Conservation (phyloP, 2,797 vertebrate species). For the Spatula versicolor region DNA sequence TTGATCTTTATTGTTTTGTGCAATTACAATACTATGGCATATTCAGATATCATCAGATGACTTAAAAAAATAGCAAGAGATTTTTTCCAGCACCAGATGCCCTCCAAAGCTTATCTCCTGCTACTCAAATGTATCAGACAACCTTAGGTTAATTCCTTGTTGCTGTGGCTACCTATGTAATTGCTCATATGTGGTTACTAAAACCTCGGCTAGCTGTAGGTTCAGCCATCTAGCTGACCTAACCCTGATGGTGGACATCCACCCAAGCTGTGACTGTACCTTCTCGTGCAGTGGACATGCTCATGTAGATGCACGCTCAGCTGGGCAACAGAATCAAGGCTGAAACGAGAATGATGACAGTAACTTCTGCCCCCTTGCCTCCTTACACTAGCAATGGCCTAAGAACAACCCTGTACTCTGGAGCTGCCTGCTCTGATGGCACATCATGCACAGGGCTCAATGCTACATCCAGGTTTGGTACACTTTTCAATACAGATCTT, state of each 20-base stretch:
- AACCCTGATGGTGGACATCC: not conserved
- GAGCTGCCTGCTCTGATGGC: not conserved
- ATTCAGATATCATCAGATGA: not conserved
- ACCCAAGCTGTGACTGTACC: rapidly evolving
- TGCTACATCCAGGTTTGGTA: not conserved
- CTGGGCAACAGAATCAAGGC: not conserved
- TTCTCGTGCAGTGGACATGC: rapidly evolving
- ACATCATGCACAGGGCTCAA: not conserved
- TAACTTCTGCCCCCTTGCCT: not conserved
- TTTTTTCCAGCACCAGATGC: not conserved
- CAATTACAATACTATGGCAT: not conserved
- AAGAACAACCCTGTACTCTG: not conserved
- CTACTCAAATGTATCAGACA: rapidly evolving
- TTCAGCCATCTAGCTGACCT: not conserved
- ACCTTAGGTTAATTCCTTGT: not conserved
- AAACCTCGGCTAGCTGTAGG: rapidly evolving
- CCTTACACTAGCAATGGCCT: too few species aligned
- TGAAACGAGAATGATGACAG: too few species aligned
- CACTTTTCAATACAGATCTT: not conserved
- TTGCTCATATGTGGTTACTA: too few species aligned
- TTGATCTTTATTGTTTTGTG: not conserved
- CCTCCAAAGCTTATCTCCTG: not conserved
- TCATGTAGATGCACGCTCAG: rapidly evolving
- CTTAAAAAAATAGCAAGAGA: not conserved
- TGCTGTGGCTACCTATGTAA: not conserved